These are phyloP conservation scores for Aleiodes leptofemur DNA, from an alignment of 2,888 invertebrate genomes.

Conservation along the genomic window DNA sequence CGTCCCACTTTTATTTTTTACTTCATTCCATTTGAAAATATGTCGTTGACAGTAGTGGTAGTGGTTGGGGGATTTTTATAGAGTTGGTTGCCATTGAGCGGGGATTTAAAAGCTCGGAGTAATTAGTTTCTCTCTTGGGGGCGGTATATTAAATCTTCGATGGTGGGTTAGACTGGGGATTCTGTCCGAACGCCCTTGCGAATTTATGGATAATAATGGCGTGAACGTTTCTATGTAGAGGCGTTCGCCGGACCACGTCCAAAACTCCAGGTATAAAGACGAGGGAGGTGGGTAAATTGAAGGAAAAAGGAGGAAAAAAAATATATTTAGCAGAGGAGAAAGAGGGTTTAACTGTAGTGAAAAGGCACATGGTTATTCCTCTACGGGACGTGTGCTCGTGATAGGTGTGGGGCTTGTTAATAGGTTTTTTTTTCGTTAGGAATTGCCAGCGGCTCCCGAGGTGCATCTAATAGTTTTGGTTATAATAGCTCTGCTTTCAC, in stretches of 20 bases:
- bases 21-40: conserved; percentile 18
- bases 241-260: conserved; percentile 1
- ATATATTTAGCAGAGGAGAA: not conserved
- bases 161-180: conserved; percentile 8
- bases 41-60: conserved; percentile 32
- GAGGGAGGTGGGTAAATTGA: not conserved
- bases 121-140: conserved; percentile 47
- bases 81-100: conserved; percentile 25
- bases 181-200: conserved; percentile 29
- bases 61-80: conserved; percentile 13
- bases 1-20: conserved; percentile 12
- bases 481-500: conserved; percentile 55
- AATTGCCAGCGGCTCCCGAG: conserved; percentile 55
- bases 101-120: conserved; percentile 45
- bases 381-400: conserved; percentile 58
- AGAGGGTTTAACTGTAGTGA: not conserved
- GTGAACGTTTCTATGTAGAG: conserved; percentile 23
- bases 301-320: conserved; percentile 27
- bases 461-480: conserved; percentile 54
- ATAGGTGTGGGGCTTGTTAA: conserved; percentile 61
- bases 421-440: conserved; percentile 58
- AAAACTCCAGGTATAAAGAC: conserved; percentile 7
- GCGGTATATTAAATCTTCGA: conserved; percentile 45
- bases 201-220: conserved; percentile 47
- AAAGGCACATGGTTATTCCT: conserved; percentile 44